Conservation (phyloP, 2,113 vertebrate species). For the Sander lucioperca region DNA sequence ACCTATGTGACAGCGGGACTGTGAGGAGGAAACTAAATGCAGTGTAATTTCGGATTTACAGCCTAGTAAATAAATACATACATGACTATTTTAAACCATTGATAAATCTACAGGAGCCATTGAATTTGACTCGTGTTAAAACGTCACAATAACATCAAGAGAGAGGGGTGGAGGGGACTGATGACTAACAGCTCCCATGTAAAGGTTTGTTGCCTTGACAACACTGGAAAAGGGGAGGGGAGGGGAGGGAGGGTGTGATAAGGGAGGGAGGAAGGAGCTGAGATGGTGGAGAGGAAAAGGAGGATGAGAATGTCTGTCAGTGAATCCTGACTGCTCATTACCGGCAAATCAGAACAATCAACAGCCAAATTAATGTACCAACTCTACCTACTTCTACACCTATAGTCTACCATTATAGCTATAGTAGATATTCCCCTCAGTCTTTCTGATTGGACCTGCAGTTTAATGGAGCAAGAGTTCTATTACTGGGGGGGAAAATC, state of each 20-base stretch:
- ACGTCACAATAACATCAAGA: conserved; percentile 30
- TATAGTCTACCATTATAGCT: not conserved
- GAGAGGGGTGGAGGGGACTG: not conserved
- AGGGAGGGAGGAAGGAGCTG: not conserved
- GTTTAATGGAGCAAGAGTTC: no score
- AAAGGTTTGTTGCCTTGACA: conserved; percentile 69
- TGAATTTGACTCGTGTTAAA: not conserved
- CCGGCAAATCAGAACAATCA: not conserved
- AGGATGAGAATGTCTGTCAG: conserved; percentile 17
- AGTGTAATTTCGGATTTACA: not conserved
- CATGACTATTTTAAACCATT: not conserved
- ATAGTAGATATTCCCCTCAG: no score
- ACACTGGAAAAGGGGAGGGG: conserved; percentile 20
- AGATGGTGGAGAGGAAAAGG: not conserved
- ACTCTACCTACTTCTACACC: not conserved
- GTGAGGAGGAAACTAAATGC: not conserved
- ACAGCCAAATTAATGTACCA: not conserved
- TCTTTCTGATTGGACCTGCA: no score
- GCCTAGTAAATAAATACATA: not conserved
- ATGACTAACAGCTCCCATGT: conserved; percentile 59
- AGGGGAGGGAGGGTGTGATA: not conserved
- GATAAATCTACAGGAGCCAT: not conserved
- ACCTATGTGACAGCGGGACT: conserved; percentile 27
- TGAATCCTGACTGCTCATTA: conserved; percentile 42
- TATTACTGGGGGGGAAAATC: no score